These are phyloP conservation scores for Grammomys surdaster DNA, from an alignment of 2,113 vertebrate species.

Conservation along the genomic window DNA sequence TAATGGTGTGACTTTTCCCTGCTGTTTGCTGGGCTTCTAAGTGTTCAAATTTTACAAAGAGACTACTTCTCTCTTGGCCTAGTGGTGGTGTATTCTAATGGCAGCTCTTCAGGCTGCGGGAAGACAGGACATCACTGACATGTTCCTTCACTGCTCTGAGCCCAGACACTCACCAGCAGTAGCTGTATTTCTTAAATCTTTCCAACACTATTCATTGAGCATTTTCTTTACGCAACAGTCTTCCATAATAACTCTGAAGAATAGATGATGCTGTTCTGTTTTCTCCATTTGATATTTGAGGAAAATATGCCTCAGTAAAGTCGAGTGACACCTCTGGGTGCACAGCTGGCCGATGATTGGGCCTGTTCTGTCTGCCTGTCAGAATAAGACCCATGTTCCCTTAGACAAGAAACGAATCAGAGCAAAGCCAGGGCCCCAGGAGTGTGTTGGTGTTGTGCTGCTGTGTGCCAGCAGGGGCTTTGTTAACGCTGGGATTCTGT, in stretches of 20 bases:
- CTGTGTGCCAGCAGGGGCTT: not conserved
- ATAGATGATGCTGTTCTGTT: not conserved
- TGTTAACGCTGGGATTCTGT: not conserved
- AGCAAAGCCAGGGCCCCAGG: not conserved
- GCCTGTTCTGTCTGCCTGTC: not conserved
- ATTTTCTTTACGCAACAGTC: not conserved
- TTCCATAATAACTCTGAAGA: not conserved
- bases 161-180: not conserved
- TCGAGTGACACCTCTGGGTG: not conserved
- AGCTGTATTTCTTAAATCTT: not conserved
- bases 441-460: not conserved
- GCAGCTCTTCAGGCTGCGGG: not conserved
- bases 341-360: not conserved
- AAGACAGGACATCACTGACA: not conserved
- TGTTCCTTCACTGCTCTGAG: not conserved
- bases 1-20: not conserved
- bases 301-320: slow-evolving; percentile 14
- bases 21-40: not conserved
- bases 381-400: not conserved
- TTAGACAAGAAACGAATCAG: not conserved
- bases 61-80: not conserved
- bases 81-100: not conserved
- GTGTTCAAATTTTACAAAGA: not conserved
- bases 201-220: not conserved
- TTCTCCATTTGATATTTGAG: slow-evolving; percentile 32